phyloP scores from a whole-genome alignment of 1,140 invertebrate species.

The Alviniconcha marisindica region DNA sequence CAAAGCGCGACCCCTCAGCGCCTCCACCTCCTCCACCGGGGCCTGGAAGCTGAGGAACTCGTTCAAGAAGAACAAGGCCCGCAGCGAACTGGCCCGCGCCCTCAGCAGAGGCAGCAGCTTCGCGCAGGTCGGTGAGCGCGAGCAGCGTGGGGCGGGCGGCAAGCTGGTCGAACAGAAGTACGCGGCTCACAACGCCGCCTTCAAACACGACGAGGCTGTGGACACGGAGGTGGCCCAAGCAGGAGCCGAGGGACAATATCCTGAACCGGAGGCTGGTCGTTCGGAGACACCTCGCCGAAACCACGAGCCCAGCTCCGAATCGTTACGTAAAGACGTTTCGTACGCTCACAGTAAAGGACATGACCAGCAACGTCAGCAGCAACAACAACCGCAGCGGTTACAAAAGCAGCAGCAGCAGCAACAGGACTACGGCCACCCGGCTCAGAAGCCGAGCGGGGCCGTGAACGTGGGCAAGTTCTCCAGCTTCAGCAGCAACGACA shows the following conservation, averaged over 20 bases:
- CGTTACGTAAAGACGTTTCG: too few species aligned
- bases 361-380: background rate
- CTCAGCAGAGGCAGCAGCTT: slow-evolving; percentile 45
- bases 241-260: background rate
- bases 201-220: background rate
- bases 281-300: background rate
- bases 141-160: slow-evolving; percentile 6
- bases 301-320: background rate
- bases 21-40: background rate
- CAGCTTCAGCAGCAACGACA: slow-evolving; percentile 66
- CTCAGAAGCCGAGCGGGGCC: background rate
- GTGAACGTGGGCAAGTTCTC: slow-evolving; percentile 42
- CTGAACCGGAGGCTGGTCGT: background rate
- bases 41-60: slow-evolving; percentile 40
- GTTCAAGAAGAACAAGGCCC: slow-evolving; percentile 55
- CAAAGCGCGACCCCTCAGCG: slow-evolving; percentile 23
- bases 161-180: slow-evolving; percentile 45
- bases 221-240: background rate
- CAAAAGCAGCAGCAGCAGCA: slow-evolving; percentile 3
- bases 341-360: background rate
- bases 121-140: background rate
- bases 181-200: slow-evolving; percentile 24
- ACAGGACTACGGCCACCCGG: background rate
- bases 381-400: background rate
- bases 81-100: slow-evolving; percentile 56